These are phyloP conservation scores for Alethe diademata DNA, from an alignment of 2,113 vertebrate species.

Conservation along the genomic window DNA sequence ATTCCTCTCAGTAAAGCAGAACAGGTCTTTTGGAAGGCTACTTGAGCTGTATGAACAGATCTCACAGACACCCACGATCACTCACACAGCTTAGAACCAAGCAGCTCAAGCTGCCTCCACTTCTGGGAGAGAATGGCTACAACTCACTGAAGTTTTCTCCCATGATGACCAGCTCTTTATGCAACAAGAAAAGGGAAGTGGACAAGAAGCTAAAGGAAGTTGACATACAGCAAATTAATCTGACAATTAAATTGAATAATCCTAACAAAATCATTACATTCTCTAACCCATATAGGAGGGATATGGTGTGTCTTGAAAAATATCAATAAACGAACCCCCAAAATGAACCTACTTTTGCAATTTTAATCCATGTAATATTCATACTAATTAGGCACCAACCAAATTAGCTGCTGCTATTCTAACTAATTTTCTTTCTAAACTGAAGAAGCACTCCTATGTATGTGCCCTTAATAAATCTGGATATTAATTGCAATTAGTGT, in stretches of 20 bases:
- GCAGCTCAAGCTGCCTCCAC: not conserved
- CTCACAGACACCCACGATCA: not conserved
- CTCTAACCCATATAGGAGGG: rapidly evolving
- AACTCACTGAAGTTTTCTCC: not conserved
- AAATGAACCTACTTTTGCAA: not conserved
- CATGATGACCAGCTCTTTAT: not conserved
- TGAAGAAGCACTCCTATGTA: not conserved
- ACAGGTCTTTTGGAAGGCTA: not conserved
- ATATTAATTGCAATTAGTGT: constrained; percentile 17
- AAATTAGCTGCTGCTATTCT: constrained; percentile 3
- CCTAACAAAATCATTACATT: not conserved
- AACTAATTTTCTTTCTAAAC: not conserved
- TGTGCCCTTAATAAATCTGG: not conserved
- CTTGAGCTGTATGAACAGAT: not conserved
- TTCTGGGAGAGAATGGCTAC: not conserved
- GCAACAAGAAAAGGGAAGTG: not conserved
- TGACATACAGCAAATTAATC: not conserved
- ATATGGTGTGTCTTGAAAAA: not conserved
- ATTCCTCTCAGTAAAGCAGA: not conserved
- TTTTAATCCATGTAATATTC: not conserved
- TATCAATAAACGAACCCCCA: not conserved
- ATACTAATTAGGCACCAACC: not conserved
- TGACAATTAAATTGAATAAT: not conserved
- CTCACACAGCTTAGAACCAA: not conserved
- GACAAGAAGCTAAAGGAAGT: not conserved